These are phyloP conservation scores for Sturnira hondurensis DNA, from an alignment of 2,113 vertebrate species.

Conservation along the genomic window DNA sequence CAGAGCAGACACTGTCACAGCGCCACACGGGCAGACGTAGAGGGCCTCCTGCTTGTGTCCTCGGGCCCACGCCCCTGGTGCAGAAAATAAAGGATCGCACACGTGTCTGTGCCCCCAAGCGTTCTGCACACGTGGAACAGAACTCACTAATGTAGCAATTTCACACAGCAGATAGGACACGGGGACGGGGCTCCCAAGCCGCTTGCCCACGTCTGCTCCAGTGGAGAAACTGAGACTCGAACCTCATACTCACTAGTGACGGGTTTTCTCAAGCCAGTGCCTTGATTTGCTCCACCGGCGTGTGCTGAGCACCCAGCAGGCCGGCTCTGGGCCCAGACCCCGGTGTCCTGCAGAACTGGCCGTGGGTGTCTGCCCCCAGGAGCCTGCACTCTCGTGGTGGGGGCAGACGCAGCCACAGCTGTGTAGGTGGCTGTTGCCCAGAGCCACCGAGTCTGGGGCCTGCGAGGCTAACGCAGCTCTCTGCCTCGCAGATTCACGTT, in stretches of 20 bases:
- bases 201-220: too few species aligned
- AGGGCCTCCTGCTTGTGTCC: too few species aligned
- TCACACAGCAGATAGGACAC: background rate
- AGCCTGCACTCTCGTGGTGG: background rate
- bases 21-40: too few species aligned
- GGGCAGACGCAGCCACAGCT: background rate
- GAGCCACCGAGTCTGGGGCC: fast-evolving
- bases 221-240: background rate
- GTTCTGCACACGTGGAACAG: too few species aligned
- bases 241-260: background rate
- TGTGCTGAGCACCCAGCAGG: background rate
- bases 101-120: too few species aligned
- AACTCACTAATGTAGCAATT: background rate
- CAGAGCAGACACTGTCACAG: too few species aligned
- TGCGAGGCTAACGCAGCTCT: background rate
- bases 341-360: too few species aligned
- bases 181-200: too few species aligned
- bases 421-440: too few species aligned
- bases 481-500: conserved; percentile 80
- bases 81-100: too few species aligned
- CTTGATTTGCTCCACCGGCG: background rate
- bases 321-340: too few species aligned
- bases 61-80: too few species aligned
- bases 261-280: background rate
- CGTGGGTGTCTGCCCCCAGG: background rate